These are phyloP conservation scores for Apeltes quadracus DNA, from an alignment of 2,113 vertebrate species.

Conservation along the genomic window DNA sequence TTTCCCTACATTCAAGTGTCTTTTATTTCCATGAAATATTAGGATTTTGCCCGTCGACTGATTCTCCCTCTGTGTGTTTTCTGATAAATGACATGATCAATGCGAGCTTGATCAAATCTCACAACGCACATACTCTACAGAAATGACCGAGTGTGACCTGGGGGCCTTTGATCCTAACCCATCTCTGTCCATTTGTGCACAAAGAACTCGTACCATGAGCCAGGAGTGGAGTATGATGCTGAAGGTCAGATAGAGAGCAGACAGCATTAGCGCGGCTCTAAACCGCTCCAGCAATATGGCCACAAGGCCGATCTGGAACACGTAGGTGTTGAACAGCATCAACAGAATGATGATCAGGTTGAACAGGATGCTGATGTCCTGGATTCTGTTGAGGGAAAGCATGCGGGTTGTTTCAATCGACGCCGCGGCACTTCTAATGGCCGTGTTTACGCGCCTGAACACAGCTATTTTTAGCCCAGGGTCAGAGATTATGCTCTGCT, in stretches of 20 bases:
- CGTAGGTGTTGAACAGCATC: slow-evolving; percentile 97
- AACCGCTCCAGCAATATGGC: slow-evolving; percentile 89
- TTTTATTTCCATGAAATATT: too few species aligned
- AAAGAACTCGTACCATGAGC: slow-evolving; percentile 83
- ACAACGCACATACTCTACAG: too few species aligned
- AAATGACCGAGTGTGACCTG: background rate
- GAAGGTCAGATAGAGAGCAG: slow-evolving; percentile 84
- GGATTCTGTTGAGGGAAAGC: slow-evolving; percentile 81
- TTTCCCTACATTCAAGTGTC: too few species aligned
- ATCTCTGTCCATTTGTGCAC: background rate
- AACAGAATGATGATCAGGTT: slow-evolving; percentile 93
- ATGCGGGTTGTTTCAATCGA: background rate
- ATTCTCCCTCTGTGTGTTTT: too few species aligned
- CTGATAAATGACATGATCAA: too few species aligned
- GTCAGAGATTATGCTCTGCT: background rate
- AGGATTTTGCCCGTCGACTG: too few species aligned
- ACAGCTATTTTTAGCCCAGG: background rate
- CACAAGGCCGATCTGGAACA: slow-evolving; percentile 93
- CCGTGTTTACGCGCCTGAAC: background rate
- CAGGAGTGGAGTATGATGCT: slow-evolving; percentile 91
- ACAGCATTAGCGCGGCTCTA: slow-evolving; percentile 87
- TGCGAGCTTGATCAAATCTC: too few species aligned
- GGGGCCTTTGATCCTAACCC: background rate
- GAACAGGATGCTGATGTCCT: slow-evolving; percentile 91
- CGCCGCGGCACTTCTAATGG: background rate